phyloP scores from a whole-genome alignment of 2,797 vertebrate species.

The Apogon hyalosoma region DNA sequence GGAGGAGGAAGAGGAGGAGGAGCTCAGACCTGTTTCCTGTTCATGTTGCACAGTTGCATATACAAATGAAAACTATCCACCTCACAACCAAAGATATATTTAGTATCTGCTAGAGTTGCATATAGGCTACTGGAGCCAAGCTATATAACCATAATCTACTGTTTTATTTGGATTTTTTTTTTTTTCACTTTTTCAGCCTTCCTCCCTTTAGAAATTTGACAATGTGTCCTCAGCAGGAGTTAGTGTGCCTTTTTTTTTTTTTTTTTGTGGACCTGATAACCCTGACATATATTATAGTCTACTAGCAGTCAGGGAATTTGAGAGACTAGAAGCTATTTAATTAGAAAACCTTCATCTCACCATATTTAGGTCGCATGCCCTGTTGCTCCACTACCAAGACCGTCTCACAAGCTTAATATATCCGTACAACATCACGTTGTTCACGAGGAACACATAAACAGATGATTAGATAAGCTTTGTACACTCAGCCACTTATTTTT shows the following conservation, averaged over 20 bases:
- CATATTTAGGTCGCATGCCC: constrained; percentile 70
- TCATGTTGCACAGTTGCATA: constrained; percentile 25
- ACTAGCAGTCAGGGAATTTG: constrained; percentile 57
- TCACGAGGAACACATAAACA: constrained; percentile 16
- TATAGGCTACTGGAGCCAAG: not conserved
- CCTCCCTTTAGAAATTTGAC: too few relatives aligned
- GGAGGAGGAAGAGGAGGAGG: constrained; percentile 33
- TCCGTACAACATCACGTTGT: constrained; percentile 4
- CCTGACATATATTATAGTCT: constrained; percentile 53
- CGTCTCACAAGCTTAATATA: constrained; percentile 36
- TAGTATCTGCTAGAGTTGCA: not conserved
- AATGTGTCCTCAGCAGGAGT: not conserved
- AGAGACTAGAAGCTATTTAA: constrained; percentile 59
- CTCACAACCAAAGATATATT: not conserved
- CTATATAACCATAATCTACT: not conserved
- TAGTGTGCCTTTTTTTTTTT: constrained; percentile 55
- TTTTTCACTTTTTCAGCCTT: too few relatives aligned
- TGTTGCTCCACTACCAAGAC: constrained; percentile 43
- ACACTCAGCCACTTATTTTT: not conserved
- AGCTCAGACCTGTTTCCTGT: constrained; percentile 64
- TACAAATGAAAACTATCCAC: constrained; percentile 11
- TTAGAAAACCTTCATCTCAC: constrained; percentile 64
- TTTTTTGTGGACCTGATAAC: constrained; percentile 51
- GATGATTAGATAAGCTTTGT: constrained; percentile 1
- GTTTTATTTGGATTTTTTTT: too few relatives aligned